Conservation (phyloP, 2,888 invertebrate species). For the Amblyjoppa fuscipennis region DNA sequence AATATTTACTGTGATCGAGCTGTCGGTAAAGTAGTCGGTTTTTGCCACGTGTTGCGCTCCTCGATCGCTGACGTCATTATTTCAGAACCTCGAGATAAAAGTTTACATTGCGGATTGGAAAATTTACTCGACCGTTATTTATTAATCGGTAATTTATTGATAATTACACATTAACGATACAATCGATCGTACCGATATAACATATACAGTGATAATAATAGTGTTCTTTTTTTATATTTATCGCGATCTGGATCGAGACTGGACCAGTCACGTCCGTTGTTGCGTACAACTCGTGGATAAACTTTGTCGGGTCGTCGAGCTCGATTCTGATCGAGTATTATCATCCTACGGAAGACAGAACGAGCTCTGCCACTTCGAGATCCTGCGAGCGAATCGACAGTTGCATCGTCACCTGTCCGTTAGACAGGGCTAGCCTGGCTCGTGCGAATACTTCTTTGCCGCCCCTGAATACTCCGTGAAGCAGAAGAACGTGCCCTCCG, state of each 20-base stretch:
- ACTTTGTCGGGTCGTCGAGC: neutral
- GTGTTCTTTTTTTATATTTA: slow-evolving; percentile 7
- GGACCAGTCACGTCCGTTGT: neutral
- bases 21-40: neutral
- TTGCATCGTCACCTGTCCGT: slow-evolving; percentile 96
- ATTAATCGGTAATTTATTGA: slow-evolving; percentile 42
- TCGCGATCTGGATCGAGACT: slow-evolving; percentile 1
- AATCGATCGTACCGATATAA: slow-evolving; percentile 28
- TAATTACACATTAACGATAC: slow-evolving; percentile 29
- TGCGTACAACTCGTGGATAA: neutral
- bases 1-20: neutral
- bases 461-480: slow-evolving; percentile 96
- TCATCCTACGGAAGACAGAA: slow-evolving; percentile 94
- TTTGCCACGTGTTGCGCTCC: neutral
- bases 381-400: slow-evolving; percentile 95
- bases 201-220: slow-evolving; percentile 52
- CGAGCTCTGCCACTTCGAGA: slow-evolving; percentile 94
- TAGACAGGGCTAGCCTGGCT: slow-evolving; percentile 92
- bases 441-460: slow-evolving; percentile 95
- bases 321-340: neutral
- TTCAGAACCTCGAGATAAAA: no score
- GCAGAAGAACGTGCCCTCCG: slow-evolving; percentile 91
- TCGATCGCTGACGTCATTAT: no score
- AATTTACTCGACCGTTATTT: neutral
- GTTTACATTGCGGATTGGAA: neutral